These are phyloP conservation scores for Cephus sareptanus DNA, from an alignment of 2,888 invertebrate species.

Conservation along the genomic window DNA sequence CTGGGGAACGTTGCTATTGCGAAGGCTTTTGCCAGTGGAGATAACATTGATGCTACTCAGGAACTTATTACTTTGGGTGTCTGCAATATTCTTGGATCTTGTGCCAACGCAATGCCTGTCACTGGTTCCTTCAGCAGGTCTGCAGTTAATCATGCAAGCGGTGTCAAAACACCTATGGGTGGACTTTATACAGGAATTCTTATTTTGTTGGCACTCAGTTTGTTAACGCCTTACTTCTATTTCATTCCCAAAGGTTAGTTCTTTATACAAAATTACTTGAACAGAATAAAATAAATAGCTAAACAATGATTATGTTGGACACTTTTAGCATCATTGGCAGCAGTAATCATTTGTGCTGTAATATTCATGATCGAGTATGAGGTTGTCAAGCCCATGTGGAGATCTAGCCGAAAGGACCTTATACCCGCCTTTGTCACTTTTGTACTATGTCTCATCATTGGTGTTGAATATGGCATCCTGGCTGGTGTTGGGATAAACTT, in stretches of 20 bases:
- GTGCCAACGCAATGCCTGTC: conserved; percentile 91
- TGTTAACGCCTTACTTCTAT: conserved; percentile 90
- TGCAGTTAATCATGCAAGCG: conserved; percentile 95
- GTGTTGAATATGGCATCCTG: conserved; percentile 88
- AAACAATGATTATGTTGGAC: not conserved
- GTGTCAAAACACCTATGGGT: conserved; percentile 89
- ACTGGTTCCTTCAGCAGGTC: conserved; percentile 90
- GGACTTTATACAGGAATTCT: conserved; percentile 85
- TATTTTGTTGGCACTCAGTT: conserved; percentile 84
- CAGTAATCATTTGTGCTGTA: conserved; percentile 94
- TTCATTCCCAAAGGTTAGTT: conserved; percentile 79
- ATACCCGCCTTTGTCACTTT: conserved; percentile 88
- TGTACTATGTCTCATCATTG: conserved; percentile 80
- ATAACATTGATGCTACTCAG: conserved; percentile 88
- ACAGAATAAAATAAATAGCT: not conserved
- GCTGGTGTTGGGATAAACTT: conserved; percentile 85
- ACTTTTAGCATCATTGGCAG: conserved; percentile 79
- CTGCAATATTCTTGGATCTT: conserved; percentile 87
- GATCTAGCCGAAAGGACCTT: conserved; percentile 81
- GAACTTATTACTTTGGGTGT: conserved; percentile 88
- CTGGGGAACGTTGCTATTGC: conserved; percentile 95
- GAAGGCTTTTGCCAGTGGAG: conserved; percentile 89
- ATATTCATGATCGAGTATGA: conserved; percentile 95
- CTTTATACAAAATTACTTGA: no score
- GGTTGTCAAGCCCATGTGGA: conserved; percentile 88